Percentiles rank a stretch among this genome's conserved stretches.
Evolutionary conservation across 2,797 vertebrate species (phyloP).

Genomic region (Semaprochilodus insignis): DNA sequence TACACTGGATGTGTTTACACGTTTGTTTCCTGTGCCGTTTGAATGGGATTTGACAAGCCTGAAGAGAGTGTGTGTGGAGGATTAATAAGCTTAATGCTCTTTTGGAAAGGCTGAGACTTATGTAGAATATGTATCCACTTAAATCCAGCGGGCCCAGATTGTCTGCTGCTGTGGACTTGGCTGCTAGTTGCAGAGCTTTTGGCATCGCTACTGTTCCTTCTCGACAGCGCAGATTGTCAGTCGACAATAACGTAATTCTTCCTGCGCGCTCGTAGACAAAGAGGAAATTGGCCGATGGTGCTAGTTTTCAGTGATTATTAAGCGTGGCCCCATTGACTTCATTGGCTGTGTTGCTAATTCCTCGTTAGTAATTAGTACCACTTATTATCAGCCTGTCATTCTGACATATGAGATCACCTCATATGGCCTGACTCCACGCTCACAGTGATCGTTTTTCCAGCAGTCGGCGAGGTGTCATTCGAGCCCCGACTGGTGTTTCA

Average conservation of each 20-base stretch:
- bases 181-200: conserved; percentile 42
- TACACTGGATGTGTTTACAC: conserved; percentile 59
- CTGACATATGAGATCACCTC: conserved; percentile 16
- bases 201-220: conserved; percentile 34
- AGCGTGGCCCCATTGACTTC: conserved; percentile 34
- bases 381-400: conserved; percentile 33
- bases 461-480: background rate
- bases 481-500: background rate
- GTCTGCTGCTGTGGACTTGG: conserved; percentile 55
- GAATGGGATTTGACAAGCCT: conserved; percentile 60
- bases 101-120: conserved; percentile 57
- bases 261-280: conserved; percentile 32
- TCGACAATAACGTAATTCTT: conserved; percentile 53
- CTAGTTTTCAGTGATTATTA: conserved; percentile 38
- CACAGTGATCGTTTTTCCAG: conserved; percentile 34
- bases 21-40: conserved; percentile 59
- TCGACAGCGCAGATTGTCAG: conserved; percentile 35
- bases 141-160: conserved; percentile 51
- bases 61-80: conserved; percentile 47
- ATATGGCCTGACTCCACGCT: conserved; percentile 2
- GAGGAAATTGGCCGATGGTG: conserved; percentile 42
- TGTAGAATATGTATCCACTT: conserved; percentile 63
- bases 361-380: conserved; percentile 35
- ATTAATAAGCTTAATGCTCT: conserved; percentile 60
- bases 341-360: conserved; percentile 44